phyloP scores from a whole-genome alignment of 2,113 vertebrate species.

The Callipepla squamata region DNA sequence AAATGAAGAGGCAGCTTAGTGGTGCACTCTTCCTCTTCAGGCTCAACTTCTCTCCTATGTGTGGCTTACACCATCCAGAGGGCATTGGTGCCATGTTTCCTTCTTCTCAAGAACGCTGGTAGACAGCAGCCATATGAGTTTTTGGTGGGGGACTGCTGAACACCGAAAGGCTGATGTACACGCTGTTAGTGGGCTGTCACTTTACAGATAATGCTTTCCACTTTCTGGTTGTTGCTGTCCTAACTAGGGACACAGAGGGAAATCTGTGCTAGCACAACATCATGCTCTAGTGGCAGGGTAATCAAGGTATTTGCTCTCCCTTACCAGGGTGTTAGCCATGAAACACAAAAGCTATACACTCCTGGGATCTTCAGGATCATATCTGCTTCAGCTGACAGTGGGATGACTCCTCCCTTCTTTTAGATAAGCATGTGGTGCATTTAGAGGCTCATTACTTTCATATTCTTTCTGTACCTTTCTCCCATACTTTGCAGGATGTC shows the following conservation, averaged over 20 bases:
- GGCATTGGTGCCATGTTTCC: accelerated
- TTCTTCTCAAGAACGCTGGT: neutral
- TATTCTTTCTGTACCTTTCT: neutral
- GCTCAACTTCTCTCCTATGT: neutral
- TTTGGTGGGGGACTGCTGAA: neutral
- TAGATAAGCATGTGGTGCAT: neutral
- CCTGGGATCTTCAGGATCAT: neutral
- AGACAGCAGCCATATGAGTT: neutral
- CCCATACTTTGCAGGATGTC: neutral
- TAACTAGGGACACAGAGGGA: neutral
- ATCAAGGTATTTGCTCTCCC: neutral
- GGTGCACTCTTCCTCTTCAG: neutral
- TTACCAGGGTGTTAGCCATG: neutral
- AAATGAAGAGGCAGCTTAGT: neutral
- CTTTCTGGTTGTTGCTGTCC: neutral
- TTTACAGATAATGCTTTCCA: neutral
- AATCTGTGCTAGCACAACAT: neutral
- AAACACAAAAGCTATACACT: neutral
- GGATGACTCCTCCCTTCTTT: neutral
- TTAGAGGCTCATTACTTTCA: neutral
- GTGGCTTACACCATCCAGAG: neutral
- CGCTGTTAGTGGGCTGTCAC: neutral
- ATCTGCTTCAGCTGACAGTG: neutral
- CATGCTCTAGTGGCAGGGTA: neutral
- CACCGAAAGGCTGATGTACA: neutral